Base-by-base conservation (phyloP, 2,113 vertebrate species). In the Mesoclemmys tuberculata region DNA sequence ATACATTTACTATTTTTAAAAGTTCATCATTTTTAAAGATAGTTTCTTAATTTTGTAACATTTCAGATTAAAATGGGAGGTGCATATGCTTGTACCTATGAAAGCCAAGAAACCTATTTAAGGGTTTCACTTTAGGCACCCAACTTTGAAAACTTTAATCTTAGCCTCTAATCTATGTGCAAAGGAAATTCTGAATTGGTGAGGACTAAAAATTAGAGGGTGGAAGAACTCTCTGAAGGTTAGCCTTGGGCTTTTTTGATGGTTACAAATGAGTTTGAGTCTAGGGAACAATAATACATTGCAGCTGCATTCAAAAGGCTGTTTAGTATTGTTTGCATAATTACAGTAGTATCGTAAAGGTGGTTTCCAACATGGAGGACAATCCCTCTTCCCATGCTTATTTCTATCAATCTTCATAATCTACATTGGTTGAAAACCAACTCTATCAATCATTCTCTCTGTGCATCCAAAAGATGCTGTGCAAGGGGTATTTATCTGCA, bases 401-500 rank as follows among this genome's bases (percentile, higher is more conserved):
- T 14, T 83, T 89, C 29, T 3, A 41, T 82, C 44, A 82, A 3
- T 54, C 38, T 90, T 87, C 41, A 4, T 74, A 49, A 78, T 24
- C 18, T 51, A 54, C 6, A 24, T 18, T 92, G 4, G 44, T 56
- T 64, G 27, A 49, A 87, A 74, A 2, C 1, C 18, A n/a, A 46
- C 8, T 49, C 14, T 74, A 58, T 38, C 38, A 41, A 24, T 49
- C 46, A 19, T 4, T 84, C 29, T 84, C 64, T 41, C 16, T 35
- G 26, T 58, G 56, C 61, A 96, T 22, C 29, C 46, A 64, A 75
- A 55, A 71, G 2, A 5, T 18, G 49, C 51, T 68, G 56, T 80
- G 49, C 54, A 55, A 61, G 41, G 82, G 10, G 14, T 51, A 14
- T 5, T 19, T 1, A 0, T 3, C 3, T 5, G 12, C 1, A 26